Conservation (phyloP, 2,888 invertebrate species). For the Diaphora mendica region DNA sequence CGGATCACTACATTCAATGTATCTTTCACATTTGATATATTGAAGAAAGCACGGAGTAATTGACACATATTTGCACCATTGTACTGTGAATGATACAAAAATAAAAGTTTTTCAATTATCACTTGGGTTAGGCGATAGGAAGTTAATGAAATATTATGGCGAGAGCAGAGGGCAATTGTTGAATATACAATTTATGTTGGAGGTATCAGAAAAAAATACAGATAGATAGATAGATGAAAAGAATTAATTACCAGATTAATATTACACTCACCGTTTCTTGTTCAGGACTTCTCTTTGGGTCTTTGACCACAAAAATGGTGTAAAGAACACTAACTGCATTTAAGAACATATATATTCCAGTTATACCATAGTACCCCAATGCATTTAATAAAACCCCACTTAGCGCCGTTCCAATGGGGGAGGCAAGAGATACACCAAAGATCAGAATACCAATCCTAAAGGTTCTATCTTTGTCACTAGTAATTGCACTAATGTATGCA, state of each 20-base stretch:
- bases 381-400: slow-evolving; percentile 91
- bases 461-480: slow-evolving; percentile 91
- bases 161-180: neutral
- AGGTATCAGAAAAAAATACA: neutral
- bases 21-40: slow-evolving; percentile 72
- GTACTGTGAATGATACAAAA: slow-evolving; percentile 57
- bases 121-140: neutral
- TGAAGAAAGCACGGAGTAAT: slow-evolving; percentile 70
- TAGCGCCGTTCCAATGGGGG: slow-evolving; percentile 93
- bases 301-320: slow-evolving; percentile 88
- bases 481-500: slow-evolving; percentile 93
- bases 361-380: slow-evolving; percentile 92
- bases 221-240: no score
- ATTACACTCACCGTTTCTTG: slow-evolving; percentile 69
- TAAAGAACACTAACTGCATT: slow-evolving; percentile 90
- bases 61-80: slow-evolving; percentile 63
- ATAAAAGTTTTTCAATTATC: neutral
- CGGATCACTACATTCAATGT: slow-evolving; percentile 80
- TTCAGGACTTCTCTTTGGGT: slow-evolving; percentile 78
- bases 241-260: neutral
- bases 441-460: slow-evolving; percentile 94
- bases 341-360: slow-evolving; percentile 88
- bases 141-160: neutral
- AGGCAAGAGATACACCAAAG: slow-evolving; percentile 93
- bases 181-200: neutral